Conservation (phyloP, 1,140 invertebrate species). For the Monochamus saltuarius region DNA sequence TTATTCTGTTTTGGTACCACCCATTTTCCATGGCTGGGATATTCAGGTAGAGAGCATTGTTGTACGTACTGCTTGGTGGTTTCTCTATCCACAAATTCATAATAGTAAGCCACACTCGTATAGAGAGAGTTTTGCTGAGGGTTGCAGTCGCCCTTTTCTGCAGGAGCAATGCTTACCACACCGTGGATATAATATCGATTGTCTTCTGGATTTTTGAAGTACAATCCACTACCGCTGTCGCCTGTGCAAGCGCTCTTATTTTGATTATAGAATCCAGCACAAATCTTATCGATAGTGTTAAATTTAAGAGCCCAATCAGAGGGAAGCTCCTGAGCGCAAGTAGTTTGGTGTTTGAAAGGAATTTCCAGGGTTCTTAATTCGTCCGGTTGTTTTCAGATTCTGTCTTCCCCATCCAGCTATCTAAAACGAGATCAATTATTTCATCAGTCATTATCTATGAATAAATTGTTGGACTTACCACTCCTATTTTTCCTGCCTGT, state of each 20-base stretch:
- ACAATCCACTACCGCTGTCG: constrained; percentile 35
- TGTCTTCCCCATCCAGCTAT: constrained; percentile 37
- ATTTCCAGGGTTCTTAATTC: constrained; percentile 28
- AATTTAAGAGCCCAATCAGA: constrained; percentile 21
- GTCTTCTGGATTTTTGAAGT: constrained; percentile 15
- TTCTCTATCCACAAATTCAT: too few species aligned
- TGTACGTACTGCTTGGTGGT: too few species aligned
- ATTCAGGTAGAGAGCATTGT: too few species aligned
- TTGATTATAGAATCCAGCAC: constrained; percentile 31
- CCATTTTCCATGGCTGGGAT: too few species aligned
- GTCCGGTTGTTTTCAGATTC: constrained; percentile 18
- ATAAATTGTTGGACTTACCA: not conserved
- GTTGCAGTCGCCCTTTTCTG: constrained; percentile 22
- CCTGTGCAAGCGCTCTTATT: constrained; percentile 34
- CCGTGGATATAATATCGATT: constrained; percentile 29
- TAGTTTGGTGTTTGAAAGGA: constrained; percentile 11
- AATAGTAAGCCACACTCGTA: constrained; percentile 19
- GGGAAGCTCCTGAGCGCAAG: constrained; percentile 21
- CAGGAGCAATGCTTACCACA: constrained; percentile 26
- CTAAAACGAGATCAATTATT: constrained; percentile 10
- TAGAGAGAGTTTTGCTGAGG: constrained; percentile 28
- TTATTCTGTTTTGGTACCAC: too few species aligned
- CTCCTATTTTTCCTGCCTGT: not conserved
- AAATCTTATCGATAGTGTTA: constrained; percentile 29
- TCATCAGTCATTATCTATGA: too few species aligned